Evolutionary conservation across 1,140 invertebrate species (phyloP).

Genomic region (Episyrphus balteatus): DNA sequence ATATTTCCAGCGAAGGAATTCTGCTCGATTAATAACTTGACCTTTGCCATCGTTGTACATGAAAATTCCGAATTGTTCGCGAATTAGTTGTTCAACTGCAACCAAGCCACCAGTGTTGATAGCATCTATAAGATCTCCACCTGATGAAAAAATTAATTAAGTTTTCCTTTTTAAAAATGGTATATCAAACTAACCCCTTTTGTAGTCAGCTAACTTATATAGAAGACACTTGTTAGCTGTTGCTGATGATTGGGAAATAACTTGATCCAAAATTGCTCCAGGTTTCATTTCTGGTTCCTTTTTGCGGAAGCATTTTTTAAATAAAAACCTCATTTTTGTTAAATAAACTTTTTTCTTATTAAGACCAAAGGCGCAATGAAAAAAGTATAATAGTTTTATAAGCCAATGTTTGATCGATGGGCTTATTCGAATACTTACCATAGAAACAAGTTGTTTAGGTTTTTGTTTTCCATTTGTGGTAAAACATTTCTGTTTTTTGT

Average conservation of each 20-base stretch:
- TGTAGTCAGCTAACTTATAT: conserved; percentile 80
- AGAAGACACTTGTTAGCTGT: conserved; percentile 75
- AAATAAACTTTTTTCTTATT: neutral
- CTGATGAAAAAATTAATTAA: conserved; percentile 22
- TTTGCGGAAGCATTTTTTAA: conserved; percentile 33
- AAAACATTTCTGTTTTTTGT: too few relatives aligned
- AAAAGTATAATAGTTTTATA: too few relatives aligned
- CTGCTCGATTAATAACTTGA: conserved; percentile 73
- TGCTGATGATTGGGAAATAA: conserved; percentile 72
- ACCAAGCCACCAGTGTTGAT: conserved; percentile 68
- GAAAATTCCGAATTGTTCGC: conserved; percentile 76
- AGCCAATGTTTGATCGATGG: too few relatives aligned
- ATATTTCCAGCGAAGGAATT: conserved; percentile 89
- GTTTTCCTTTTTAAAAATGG: too few relatives aligned
- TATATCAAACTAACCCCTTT: conserved; percentile 49
- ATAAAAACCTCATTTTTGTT: conserved; percentile 25
- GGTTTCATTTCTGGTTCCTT: conserved; percentile 35
- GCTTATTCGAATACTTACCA: too few relatives aligned
- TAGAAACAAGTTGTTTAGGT: too few relatives aligned
- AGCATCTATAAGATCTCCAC: conserved; percentile 72
- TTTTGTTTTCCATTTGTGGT: too few relatives aligned
- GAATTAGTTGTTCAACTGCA: conserved; percentile 76
- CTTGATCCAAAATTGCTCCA: conserved; percentile 63
- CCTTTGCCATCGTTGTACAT: conserved; percentile 86
- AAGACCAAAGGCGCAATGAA: too few relatives aligned